A percentile compares a stretch with the other conserved stretches of the same genome.
phyloP scores from a whole-genome alignment of 2,888 invertebrate genomes.

The Stenoptilia bipunctidactyla region DNA sequence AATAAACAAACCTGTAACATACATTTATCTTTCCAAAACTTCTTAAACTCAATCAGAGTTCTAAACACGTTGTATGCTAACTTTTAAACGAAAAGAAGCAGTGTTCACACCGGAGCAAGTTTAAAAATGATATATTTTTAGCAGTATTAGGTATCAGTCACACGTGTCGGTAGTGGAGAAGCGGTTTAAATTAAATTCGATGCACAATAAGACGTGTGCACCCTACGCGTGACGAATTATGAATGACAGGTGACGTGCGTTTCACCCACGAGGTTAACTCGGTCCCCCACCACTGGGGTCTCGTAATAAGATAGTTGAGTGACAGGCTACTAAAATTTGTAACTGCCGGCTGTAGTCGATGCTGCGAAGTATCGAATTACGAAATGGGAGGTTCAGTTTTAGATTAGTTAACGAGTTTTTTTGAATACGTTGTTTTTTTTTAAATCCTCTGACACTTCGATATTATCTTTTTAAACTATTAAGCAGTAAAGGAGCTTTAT shows the following conservation, averaged over 20 bases:
- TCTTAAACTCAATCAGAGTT: background rate
- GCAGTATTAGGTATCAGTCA: background rate
- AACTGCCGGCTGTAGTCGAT: background rate
- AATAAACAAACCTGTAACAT: too few species aligned
- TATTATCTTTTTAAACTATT: too few species aligned
- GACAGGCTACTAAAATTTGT: conserved; percentile 13
- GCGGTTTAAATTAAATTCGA: background rate
- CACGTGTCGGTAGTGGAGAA: background rate
- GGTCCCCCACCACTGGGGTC: conserved; percentile 28
- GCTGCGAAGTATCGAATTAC: background rate
- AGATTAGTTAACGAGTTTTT: too few species aligned
- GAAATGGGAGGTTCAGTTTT: too few species aligned
- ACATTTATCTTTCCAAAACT: background rate
- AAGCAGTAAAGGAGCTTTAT: too few species aligned
- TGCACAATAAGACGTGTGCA: conserved; percentile 34
- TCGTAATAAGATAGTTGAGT: conserved; percentile 25
- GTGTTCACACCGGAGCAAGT: background rate
- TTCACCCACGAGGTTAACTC: conserved; percentile 22
- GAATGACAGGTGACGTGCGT: conserved; percentile 49
- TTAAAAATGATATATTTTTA: background rate
- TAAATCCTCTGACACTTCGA: too few species aligned
- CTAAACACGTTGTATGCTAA: background rate
- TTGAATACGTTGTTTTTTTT: too few species aligned
- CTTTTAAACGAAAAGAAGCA: background rate
- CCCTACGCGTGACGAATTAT: conserved; percentile 52